Base-by-base conservation (phyloP, 2,797 vertebrate genomes). In the Cyprinodon diabolis region DNA sequence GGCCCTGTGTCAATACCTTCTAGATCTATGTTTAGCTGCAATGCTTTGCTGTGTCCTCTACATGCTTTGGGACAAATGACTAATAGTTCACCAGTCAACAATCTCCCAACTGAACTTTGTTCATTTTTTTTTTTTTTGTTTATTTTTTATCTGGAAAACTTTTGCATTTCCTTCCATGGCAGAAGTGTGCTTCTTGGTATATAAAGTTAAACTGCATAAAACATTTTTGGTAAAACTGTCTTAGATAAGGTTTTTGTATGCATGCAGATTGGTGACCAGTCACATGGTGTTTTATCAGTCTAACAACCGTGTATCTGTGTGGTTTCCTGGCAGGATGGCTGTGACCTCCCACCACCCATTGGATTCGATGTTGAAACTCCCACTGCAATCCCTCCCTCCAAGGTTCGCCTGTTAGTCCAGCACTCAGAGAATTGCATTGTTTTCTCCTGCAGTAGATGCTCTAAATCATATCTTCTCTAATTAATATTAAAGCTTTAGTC, bases 281-380 rank as follows among this genome's bases (percentile, higher is more conserved):
- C 30, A 14, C 30, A 17, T 58, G 12, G 6, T 14, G 37, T 17
- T 9, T 57, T n/a, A 9, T 17, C 52, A 52, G 68, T 51, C 49
- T 65, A 25, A 63, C 63, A 21, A 3, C 4, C 67, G 13, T 72
- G 71, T 15, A 35, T 66, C 37, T 19, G 55, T 69, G 56, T 73
- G 40, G 43, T n/a, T 74, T 77, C 43, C 71, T 25, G 75, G 60
- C 55, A 98, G 97, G 97, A 98, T 6, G 96, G 96, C 4, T 92
- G 96, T 17, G 95, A 96, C 70, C 96, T 98, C 71, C 96, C 96
- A 2, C 93, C 96, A 0, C 96, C 96, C 1, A 98, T 98, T 79
- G 88, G 95, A 3, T 98, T 98, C 77, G 97, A 97, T 37, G 92
- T 98, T 21, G 96, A 97, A 90, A 86, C 95, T 0, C 94, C 94